A percentile compares a stretch with the other conserved stretches of the same genome.
phyloP scores from a whole-genome alignment of 2,113 vertebrate genomes.

The Campylorhamphus procurvoides region DNA sequence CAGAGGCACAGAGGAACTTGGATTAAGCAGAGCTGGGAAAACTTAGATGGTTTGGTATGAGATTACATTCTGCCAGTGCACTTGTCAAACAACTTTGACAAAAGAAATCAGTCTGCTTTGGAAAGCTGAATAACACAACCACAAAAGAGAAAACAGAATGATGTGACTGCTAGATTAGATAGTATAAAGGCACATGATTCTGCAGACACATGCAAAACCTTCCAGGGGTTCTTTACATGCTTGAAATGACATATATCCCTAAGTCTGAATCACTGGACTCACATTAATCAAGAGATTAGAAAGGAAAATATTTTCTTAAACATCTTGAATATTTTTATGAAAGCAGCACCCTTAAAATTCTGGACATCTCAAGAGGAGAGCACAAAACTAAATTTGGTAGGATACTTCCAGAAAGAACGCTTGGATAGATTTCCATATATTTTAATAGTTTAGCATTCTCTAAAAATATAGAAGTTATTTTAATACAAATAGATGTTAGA shows the following conservation, averaged over 20 bases:
- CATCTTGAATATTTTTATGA: neutral
- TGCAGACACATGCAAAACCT: constrained; percentile 24
- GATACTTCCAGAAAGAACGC: neutral
- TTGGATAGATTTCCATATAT: neutral
- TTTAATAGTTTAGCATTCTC: neutral
- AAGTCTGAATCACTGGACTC: neutral
- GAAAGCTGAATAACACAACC: neutral
- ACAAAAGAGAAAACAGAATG: neutral
- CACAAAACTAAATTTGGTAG: neutral
- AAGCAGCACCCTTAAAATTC: neutral
- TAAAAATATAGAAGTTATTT: neutral
- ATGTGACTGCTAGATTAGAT: neutral
- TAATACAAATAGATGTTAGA: neutral
- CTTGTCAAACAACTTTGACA: neutral
- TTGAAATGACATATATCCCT: neutral
- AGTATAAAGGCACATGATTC: neutral
- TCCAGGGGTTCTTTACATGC: neutral
- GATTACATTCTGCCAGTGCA: neutral
- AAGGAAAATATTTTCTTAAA: neutral
- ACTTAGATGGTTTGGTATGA: neutral
- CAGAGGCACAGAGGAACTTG: neutral
- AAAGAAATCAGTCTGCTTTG: neutral
- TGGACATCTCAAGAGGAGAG: neutral
- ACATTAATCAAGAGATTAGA: neutral
- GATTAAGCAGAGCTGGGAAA: neutral